Evolutionary conservation across 2,113 vertebrate species (phyloP).

Genomic region (Clarias magur): DNA sequence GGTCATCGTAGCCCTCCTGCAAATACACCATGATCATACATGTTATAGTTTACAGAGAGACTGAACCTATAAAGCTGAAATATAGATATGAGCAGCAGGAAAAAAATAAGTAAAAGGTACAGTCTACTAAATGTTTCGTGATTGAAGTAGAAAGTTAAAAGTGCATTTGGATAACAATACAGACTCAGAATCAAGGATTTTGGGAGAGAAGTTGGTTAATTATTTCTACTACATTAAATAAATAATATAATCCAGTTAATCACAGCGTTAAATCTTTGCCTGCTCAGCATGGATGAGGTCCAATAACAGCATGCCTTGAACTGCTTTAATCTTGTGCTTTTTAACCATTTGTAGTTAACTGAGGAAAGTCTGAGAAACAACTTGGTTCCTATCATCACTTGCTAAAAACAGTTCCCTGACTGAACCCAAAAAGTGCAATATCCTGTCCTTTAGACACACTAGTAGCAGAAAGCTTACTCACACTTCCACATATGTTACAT

Average conservation of each 20-base stretch:
- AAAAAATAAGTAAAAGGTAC: not conserved
- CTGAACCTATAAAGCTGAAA: not conserved
- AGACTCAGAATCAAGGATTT: not conserved
- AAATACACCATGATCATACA: not conserved
- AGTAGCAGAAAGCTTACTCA: not conserved
- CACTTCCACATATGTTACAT: not conserved
- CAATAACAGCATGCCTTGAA: not conserved
- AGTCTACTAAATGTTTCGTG: not conserved
- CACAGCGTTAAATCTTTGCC: not conserved
- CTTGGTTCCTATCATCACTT: not conserved
- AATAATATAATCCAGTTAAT: not conserved
- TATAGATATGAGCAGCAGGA: not conserved
- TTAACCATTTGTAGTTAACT: not conserved
- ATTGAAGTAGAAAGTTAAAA: not conserved
- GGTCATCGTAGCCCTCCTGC: slow-evolving; percentile 89
- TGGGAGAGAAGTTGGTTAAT: not conserved
- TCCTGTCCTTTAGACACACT: not conserved
- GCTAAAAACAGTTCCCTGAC: not conserved
- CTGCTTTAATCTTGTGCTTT: not conserved
- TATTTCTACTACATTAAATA: not conserved
- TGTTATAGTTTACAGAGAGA: not conserved
- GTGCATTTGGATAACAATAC: not conserved
- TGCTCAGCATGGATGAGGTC: not conserved
- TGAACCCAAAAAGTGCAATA: not conserved
- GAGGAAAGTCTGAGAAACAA: not conserved